Base-by-base conservation (phyloP, 2,113 vertebrate genomes). In the Crocuta crocuta region DNA sequence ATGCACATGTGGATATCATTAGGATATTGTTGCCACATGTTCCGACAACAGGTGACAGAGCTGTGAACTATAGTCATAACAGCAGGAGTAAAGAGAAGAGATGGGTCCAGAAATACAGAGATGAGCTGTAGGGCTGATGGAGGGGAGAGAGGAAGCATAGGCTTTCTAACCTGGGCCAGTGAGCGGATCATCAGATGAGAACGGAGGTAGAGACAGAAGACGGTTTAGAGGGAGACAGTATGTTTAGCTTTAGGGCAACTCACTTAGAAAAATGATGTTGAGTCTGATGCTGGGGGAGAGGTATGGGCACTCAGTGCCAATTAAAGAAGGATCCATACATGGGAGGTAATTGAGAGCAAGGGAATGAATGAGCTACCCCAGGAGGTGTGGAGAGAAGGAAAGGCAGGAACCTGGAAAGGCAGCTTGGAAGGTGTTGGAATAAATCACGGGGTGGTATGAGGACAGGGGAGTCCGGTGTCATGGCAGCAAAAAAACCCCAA, bases 11-110 rank as follows among this genome's bases (percentile, higher is more conserved):
- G 35, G 43, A n/a, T 58, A 78, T 90, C 48, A 50, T 89, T 81
- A 66, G 33, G 91, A 61, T 76, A 81, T 45, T 50, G 48, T 17
- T 39, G 39, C 19, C 76, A 68, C 45, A 74, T 35, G 39, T 53
- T 81, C 31, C 43, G 43, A 6, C 58, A 93, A n/a, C 43, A 93
- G 79, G 68, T 65, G 74, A n/a, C 55, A 89, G 70, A 80, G 70
- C 90, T 95, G 76, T 83, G 68, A 96, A 81, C 43, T 89, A 24
- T 86, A 92, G 31, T 58, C 55, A 35, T 76, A 68, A 23, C 10
- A 31, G 28, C 24, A 87, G 50, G n/a, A 95, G 48, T 17, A 83
- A 43, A 94, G 61, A 88, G 53, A 81, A 81, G 48, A 92, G 50
- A 53, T 65, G 16, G 43, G 63, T 24, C 16, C 70, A 84, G 61